Conservation (phyloP, 2,797 vertebrate species). For the Semaprochilodus insignis region DNA sequence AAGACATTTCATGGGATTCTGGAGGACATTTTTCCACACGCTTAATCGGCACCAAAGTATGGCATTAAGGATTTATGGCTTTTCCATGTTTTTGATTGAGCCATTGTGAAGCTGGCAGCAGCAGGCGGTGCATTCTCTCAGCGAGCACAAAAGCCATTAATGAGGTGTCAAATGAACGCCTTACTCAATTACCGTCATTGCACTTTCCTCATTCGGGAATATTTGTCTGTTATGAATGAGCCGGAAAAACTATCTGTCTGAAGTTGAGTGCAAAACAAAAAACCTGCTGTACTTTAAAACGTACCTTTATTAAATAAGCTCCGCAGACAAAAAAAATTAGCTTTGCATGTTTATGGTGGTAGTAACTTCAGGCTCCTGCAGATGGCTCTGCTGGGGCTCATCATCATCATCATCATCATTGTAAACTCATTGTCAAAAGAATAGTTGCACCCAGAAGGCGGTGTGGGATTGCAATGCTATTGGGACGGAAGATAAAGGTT, state of each 20-base stretch:
- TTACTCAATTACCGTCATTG: slow-evolving; percentile 4
- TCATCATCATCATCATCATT: no score
- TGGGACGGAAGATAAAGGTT: no score
- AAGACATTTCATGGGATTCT: not conserved
- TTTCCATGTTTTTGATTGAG: slow-evolving; percentile 18
- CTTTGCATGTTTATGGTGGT: no score
- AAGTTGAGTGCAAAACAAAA: not conserved
- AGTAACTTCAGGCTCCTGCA: no score
- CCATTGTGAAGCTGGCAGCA: not conserved
- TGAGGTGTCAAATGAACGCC: slow-evolving; percentile 22
- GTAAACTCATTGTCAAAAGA: no score
- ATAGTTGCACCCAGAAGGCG: no score
- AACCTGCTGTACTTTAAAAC: not conserved
- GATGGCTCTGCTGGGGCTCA: no score
- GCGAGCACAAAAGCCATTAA: not conserved
- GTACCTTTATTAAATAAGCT: no score
- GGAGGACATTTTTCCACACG: slow-evolving; percentile 21
- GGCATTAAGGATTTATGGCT: slow-evolving; percentile 16
- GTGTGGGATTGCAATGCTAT: no score
- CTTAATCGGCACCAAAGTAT: slow-evolving; percentile 23
- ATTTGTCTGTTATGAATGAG: slow-evolving; percentile 2
- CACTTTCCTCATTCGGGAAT: slow-evolving; percentile 10
- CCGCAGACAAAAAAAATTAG: no score
- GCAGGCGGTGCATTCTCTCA: slow-evolving; percentile 1
- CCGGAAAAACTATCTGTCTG: slow-evolving; percentile 33